Evolutionary conservation across 2,888 invertebrate species (phyloP).

Genomic region (Patella pellucida): DNA sequence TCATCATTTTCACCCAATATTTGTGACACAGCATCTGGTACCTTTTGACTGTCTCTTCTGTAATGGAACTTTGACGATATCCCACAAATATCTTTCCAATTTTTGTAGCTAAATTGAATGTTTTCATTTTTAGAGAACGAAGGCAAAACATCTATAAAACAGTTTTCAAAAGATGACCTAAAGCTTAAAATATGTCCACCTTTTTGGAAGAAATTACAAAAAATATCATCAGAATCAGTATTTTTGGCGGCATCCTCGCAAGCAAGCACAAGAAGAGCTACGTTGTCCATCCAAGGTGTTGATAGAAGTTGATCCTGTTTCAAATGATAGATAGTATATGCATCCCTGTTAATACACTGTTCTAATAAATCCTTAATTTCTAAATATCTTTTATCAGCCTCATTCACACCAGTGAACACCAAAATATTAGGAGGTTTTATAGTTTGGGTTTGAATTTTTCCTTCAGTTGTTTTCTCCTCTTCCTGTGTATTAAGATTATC

Average conservation of each 20-base stretch:
- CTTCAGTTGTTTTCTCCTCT: no score
- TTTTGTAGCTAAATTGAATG: conserved; percentile 41
- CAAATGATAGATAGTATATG: conserved; percentile 66
- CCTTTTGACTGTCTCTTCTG: conserved; percentile 13
- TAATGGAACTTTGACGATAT: conserved; percentile 52
- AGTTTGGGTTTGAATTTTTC: no score
- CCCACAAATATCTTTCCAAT: conserved; percentile 45
- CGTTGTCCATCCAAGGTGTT: conserved; percentile 66
- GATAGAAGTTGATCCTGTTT: conserved; percentile 57
- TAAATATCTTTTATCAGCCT: conserved; percentile 57
- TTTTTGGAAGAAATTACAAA: conserved; percentile 53
- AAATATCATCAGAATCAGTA: conserved; percentile 44
- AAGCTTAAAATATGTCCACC: conserved; percentile 55
- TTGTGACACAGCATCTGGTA: conserved; percentile 22
- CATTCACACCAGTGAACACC: conserved; percentile 65
- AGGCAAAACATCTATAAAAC: conserved; percentile 34
- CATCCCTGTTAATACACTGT: conserved; percentile 56
- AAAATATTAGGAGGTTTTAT: conserved; percentile 69
- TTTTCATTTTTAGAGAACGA: conserved; percentile 27
- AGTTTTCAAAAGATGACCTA: conserved; percentile 48
- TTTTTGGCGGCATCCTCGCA: conserved; percentile 52
- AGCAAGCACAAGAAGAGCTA: conserved; percentile 58
- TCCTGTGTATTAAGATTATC: no score
- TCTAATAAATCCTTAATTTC: conserved; percentile 48
- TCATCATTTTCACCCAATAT: conserved; percentile 31